Percentiles rank a stretch among this genome's conserved stretches.
Conservation (phyloP, 2,797 vertebrate genomes). For the Artibeus lituratus region DNA sequence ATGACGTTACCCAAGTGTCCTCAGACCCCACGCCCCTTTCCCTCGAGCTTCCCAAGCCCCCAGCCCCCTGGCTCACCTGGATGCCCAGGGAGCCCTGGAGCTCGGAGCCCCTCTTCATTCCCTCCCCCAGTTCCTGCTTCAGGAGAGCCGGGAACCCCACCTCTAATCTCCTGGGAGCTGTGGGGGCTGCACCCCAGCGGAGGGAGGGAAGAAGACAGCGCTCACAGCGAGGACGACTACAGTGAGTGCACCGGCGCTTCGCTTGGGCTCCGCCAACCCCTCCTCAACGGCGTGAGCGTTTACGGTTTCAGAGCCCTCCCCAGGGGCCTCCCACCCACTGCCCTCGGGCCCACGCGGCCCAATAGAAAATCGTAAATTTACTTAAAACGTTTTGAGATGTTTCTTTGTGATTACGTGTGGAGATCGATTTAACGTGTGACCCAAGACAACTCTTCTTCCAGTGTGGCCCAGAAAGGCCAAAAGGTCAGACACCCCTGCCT, state of each 20-base stretch:
- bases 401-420: too few species aligned
- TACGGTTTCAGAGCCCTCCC: neutral
- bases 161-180: neutral
- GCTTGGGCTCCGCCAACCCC: neutral
- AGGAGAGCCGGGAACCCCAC: neutral
- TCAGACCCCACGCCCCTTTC: neutral
- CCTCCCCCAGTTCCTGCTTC: neutral
- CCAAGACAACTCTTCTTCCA: too few species aligned
- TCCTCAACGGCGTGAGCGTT: neutral
- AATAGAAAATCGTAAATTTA: too few species aligned
- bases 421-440: too few species aligned
- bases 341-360: too few species aligned
- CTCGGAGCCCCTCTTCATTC: neutral
- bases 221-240: neutral
- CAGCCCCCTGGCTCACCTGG: neutral
- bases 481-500: neutral
- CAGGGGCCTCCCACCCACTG: too few species aligned
- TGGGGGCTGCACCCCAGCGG: neutral
- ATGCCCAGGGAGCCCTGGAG: neutral
- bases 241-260: accelerated
- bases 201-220: neutral
- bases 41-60: neutral
- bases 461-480: too few species aligned
- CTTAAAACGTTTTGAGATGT: too few species aligned
- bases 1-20: neutral